Conservation (phyloP, 2,888 invertebrate genomes). For the Dorcus parallelipipedus region DNA sequence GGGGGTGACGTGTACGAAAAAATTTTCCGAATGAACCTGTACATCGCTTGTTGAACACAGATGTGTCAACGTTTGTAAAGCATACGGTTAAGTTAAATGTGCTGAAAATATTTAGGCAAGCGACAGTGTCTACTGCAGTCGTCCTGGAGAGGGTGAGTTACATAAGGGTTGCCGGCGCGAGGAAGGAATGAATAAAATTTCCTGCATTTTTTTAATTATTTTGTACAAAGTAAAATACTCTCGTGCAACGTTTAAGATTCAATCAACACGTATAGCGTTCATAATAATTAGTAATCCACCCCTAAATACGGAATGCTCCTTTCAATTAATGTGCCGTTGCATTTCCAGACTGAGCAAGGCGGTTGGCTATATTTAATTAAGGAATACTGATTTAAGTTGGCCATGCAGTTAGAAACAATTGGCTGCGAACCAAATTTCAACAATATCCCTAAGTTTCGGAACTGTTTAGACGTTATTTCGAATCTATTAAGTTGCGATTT, state of each 20-base stretch:
- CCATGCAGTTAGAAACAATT: conserved; percentile 47
- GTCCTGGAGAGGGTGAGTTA: conserved; percentile 16
- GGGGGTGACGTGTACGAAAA: background rate
- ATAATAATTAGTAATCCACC: no score
- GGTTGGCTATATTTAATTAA: conserved; percentile 41
- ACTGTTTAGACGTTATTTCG: conserved; percentile 41
- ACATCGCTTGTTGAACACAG: conserved; percentile 40
- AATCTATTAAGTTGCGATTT: conserved; percentile 48
- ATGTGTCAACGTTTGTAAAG: conserved; percentile 40
- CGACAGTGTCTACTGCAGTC: conserved; percentile 42
- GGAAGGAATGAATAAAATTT: background rate
- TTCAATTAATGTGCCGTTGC: no score
- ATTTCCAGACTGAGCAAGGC: background rate
- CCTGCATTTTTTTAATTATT: background rate
- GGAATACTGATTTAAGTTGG: conserved; percentile 47
- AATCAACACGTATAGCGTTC: no score
- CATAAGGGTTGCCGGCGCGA: background rate
- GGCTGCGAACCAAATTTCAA: conserved; percentile 47
- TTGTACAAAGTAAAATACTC: background rate
- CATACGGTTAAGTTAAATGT: conserved; percentile 44
- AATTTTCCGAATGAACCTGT: background rate
- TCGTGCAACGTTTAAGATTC: no score
- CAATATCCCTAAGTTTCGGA: conserved; percentile 44
- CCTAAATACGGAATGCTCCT: no score
- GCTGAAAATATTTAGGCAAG: conserved; percentile 45